Conservation (phyloP, 2,888 invertebrate species). For the Chironomus tentans region DNA sequence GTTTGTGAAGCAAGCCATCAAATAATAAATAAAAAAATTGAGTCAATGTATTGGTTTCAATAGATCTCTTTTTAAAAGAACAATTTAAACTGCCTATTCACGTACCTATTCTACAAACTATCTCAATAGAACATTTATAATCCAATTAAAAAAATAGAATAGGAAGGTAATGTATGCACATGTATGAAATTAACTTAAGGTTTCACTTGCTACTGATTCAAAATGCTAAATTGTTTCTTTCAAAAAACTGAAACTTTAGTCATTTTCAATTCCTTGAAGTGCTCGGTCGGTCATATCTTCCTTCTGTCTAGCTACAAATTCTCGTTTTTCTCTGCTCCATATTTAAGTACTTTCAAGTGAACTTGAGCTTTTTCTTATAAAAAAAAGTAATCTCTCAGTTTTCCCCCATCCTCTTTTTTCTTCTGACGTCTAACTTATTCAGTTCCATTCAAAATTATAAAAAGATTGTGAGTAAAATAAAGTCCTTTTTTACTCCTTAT, state of each 20-base stretch:
- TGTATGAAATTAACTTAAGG: not conserved
- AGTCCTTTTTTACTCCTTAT: not conserved
- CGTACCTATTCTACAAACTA: not conserved
- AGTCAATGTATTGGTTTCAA: not conserved
- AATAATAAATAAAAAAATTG: not conserved
- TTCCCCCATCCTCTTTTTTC: not conserved
- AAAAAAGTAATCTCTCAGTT: too few species aligned
- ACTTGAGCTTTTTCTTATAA: not conserved
- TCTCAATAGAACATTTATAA: not conserved
- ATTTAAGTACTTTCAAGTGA: not conserved
- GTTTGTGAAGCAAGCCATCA: not conserved
- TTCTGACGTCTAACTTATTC: not conserved
- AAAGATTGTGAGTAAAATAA: not conserved
- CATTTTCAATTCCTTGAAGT: not conserved
- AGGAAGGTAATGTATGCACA: not conserved
- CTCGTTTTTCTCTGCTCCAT: not conserved
- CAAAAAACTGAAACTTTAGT: not conserved
- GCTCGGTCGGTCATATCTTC: not conserved
- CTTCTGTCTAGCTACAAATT: not conserved
- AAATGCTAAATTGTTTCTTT: not conserved
- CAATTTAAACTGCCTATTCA: not conserved
- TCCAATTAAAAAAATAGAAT: not conserved
- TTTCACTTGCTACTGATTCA: not conserved
- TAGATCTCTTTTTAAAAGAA: not conserved
- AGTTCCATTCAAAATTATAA: not conserved